Percentiles rank a stretch among this genome's conserved stretches.
These are phyloP conservation scores for Harpalus rubripes DNA, from an alignment of 2,888 invertebrate species.

Conservation along the genomic window DNA sequence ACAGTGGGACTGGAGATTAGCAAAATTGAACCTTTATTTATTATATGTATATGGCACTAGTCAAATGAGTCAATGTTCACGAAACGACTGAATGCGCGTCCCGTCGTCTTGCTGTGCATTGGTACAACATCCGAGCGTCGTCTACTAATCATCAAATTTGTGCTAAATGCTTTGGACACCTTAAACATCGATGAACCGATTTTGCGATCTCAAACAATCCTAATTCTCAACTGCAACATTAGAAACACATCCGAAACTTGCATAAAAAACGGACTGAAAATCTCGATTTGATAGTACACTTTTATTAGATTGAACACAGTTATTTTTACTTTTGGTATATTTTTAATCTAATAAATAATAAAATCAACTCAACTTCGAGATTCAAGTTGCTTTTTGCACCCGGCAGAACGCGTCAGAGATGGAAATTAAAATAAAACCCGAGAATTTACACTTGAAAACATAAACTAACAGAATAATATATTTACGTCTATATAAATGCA, in stretches of 20 bases:
- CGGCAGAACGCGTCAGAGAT: conserved; percentile 58
- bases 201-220: conserved; percentile 34
- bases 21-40: conserved; percentile 50
- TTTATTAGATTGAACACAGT: conserved; percentile 62
- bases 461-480: conserved; percentile 51
- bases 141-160: conserved; percentile 43
- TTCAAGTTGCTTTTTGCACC: conserved; percentile 42
- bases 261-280: conserved; percentile 36
- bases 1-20: conserved; percentile 31
- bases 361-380: conserved; percentile 54
- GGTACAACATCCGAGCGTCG: conserved; percentile 21
- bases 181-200: conserved; percentile 46
- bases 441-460: conserved; percentile 45
- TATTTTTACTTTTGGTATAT: conserved; percentile 57
- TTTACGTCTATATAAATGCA: conserved; percentile 54
- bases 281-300: conserved; percentile 58
- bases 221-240: conserved; percentile 30
- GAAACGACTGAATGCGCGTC: conserved; percentile 32
- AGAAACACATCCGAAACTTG: conserved; percentile 55
- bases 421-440: conserved; percentile 51
- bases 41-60: conserved; percentile 43
- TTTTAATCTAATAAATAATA: conserved; percentile 61
- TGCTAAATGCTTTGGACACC: conserved; percentile 51
- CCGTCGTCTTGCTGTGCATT: conserved; percentile 19
- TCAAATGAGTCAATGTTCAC: conserved; percentile 37